These are phyloP conservation scores for Caenorhabditis panamensis DNA, from an alignment of 2,888 invertebrate species.

Conservation along the genomic window DNA sequence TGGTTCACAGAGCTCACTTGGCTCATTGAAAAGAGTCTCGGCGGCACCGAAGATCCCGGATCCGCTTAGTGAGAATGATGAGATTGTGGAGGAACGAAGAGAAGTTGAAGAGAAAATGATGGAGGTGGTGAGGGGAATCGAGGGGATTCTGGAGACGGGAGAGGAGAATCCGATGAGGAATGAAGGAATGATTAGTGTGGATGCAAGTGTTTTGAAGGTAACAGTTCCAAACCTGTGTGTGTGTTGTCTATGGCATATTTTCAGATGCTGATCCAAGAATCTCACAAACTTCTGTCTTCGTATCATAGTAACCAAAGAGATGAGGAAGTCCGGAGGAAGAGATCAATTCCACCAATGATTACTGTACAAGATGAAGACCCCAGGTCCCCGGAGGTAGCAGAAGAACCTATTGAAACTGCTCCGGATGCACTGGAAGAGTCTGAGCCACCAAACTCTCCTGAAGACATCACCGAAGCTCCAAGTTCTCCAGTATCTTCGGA, in stretches of 20 bases:
- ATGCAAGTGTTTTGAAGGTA: conserved; percentile 31
- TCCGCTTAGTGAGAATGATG: conserved; percentile 30
- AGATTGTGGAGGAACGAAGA: conserved; percentile 30
- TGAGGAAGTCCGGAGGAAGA: conserved; percentile 2
- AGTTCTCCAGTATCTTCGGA: not conserved
- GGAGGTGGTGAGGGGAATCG: conserved; percentile 9
- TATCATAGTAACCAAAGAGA: not conserved
- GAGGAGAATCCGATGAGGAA: conserved; percentile 1
- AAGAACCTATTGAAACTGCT: not conserved
- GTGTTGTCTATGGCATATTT: no score
- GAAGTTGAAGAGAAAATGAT: conserved; percentile 22
- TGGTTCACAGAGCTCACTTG: conserved; percentile 17
- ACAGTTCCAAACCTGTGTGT: no score
- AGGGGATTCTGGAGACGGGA: conserved; percentile 7
- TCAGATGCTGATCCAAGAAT: conserved; percentile 29
- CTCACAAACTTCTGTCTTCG: conserved; percentile 9
- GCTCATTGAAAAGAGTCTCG: conserved; percentile 21
- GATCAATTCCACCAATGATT: conserved; percentile 33
- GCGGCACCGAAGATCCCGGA: conserved; percentile 34
- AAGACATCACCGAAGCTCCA: not conserved
- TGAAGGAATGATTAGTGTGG: conserved; percentile 32
- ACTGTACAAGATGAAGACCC: conserved; percentile 10
- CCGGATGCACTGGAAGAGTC: no score
- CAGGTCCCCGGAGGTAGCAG: not conserved
- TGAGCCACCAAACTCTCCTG: not conserved